Conservation (phyloP, 2,797 vertebrate species). For the Amphiprion clarkii region DNA sequence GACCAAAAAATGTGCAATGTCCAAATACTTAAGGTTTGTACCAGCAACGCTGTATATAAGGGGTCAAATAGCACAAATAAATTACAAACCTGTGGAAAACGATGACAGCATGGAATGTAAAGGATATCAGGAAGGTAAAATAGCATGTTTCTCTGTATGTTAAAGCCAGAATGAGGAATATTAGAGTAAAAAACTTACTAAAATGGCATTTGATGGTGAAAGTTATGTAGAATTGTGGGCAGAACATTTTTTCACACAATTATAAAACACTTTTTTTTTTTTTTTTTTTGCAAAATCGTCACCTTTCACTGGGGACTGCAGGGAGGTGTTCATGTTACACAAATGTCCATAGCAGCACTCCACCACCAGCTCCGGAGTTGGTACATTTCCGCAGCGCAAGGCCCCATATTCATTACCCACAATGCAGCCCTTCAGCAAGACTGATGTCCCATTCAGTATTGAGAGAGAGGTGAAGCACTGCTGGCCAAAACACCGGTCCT, state of each 20-base stretch:
- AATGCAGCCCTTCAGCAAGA: slow-evolving; percentile 92
- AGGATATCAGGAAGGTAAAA: background rate
- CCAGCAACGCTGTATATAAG: background rate
- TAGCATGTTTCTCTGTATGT: background rate
- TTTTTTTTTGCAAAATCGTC: slow-evolving; percentile 22
- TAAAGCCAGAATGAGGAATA: no score
- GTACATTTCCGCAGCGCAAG: slow-evolving; percentile 86
- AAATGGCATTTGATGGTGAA: no score
- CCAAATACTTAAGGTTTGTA: no score
- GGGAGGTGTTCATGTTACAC: slow-evolving; percentile 94
- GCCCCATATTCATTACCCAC: slow-evolving; percentile 84
- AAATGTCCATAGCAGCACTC: slow-evolving; percentile 94
- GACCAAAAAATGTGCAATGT: no score
- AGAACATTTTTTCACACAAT: background rate
- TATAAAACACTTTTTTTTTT: no score
- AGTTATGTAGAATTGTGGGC: background rate
- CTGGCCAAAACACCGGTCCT: slow-evolving; percentile 88
- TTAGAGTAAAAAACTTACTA: no score
- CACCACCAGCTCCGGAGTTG: slow-evolving; percentile 87
- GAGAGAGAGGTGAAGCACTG: slow-evolving; percentile 93
- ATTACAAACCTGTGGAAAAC: background rate
- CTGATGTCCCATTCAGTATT: slow-evolving; percentile 87
- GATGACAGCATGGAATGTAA: background rate
- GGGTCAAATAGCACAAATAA: background rate
- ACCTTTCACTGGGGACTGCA: slow-evolving; percentile 89